A percentile compares a stretch with the other conserved stretches of the same genome.
These are phyloP conservation scores for Melolontha melolontha DNA, from an alignment of 2,888 invertebrate genomes.

Conservation along the genomic window DNA sequence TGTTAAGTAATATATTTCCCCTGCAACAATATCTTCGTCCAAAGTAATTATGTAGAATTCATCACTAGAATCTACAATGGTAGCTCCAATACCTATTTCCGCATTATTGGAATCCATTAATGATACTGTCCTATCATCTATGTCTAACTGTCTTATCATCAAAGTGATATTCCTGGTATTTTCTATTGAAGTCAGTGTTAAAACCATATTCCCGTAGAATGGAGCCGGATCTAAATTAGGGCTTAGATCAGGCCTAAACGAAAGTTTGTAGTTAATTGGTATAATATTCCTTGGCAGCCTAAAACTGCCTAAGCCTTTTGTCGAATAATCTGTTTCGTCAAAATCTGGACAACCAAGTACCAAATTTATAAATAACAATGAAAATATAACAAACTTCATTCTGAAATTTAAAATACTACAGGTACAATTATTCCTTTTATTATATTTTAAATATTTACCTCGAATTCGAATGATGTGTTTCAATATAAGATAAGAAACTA, in stretches of 20 bases:
- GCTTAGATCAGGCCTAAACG: slow-evolving; percentile 21
- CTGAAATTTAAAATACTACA: neutral
- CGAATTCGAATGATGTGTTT: too few species aligned
- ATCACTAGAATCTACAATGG: slow-evolving; percentile 7
- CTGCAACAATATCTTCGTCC: neutral
- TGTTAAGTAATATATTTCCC: slow-evolving; percentile 17
- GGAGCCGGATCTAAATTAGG: slow-evolving; percentile 10
- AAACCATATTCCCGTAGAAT: slow-evolving; percentile 43
- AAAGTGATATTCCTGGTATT: slow-evolving; percentile 43
- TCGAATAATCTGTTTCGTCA: neutral
- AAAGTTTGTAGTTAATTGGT: slow-evolving; percentile 44
- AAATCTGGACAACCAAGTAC: slow-evolving; percentile 8
- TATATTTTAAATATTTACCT: too few species aligned
- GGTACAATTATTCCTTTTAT: too few species aligned
- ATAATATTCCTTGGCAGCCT: slow-evolving; percentile 42
- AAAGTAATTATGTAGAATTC: slow-evolving; percentile 39
- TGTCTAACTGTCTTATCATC: slow-evolving; percentile 32
- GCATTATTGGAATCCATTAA: slow-evolving; percentile 11
- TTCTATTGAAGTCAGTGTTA: slow-evolving; percentile 31
- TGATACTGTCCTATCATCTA: slow-evolving; percentile 14
- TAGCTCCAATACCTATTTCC: slow-evolving; percentile 1
- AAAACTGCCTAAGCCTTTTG: neutral
- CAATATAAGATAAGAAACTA: too few species aligned
- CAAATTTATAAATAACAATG: slow-evolving; percentile 4
- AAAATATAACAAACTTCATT: slow-evolving; percentile 1